Percentiles rank a stretch among this genome's conserved stretches.
Evolutionary conservation across 2,888 invertebrate genomes (phyloP).

Genomic region (Dasysyrphus albostriatus): DNA sequence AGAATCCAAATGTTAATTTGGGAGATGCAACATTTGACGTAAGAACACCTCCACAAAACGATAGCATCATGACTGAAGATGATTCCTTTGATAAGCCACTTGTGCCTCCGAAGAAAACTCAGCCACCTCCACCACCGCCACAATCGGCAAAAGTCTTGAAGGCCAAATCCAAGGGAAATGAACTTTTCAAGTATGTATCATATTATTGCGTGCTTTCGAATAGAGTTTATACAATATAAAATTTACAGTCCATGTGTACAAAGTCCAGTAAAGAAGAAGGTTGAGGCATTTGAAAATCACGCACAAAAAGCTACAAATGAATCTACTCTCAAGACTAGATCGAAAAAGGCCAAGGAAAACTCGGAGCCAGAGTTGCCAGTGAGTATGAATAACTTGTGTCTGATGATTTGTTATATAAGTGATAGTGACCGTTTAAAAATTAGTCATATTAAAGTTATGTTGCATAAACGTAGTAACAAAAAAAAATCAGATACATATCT

Average conservation of each 20-base stretch:
- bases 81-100: constrained; percentile 79
- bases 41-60: constrained; percentile 71
- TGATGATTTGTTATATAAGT: neutral
- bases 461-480: too few species aligned
- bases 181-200: constrained; percentile 81
- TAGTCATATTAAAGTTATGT: too few species aligned
- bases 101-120: constrained; percentile 11
- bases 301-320: constrained; percentile 78
- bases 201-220: neutral
- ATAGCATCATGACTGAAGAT: constrained; percentile 82
- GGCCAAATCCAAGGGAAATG: constrained; percentile 81
- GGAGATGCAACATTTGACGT: constrained; percentile 78
- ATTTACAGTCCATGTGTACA: constrained; percentile 86
- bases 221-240: neutral
- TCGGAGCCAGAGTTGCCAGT: constrained; percentile 77
- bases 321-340: constrained; percentile 75
- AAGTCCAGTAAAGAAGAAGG: constrained; percentile 86
- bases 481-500: too few species aligned
- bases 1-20: constrained; percentile 35
- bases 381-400: constrained; percentile 54
- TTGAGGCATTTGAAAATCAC: constrained; percentile 86
- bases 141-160: constrained; percentile 78
- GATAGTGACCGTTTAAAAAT: neutral
- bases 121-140: constrained; percentile 49
- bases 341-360: constrained; percentile 81